A percentile compares a stretch with the other conserved stretches of the same genome.
Conservation (phyloP, 2,797 vertebrate genomes). For the Aulostomus chinensis region DNA sequence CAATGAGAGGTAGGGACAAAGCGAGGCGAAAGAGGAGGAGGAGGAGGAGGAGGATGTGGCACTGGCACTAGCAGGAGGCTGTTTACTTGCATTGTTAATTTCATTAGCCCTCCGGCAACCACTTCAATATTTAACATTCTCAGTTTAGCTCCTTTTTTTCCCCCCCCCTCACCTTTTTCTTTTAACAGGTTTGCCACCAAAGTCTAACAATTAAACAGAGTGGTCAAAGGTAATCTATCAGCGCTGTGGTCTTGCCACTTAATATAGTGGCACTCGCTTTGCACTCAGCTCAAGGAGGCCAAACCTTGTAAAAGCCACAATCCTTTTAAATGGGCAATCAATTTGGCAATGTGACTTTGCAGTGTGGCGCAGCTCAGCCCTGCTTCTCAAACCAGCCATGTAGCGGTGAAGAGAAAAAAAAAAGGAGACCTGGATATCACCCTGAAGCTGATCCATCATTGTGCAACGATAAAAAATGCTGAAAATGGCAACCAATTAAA, state of each 20-base stretch:
- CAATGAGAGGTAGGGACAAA: constrained; percentile 62
- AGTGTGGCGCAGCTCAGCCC: constrained; percentile 32
- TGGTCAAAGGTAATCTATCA: constrained; percentile 74
- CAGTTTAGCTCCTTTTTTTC: constrained; percentile 59
- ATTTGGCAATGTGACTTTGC: constrained; percentile 76
- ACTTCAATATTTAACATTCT: constrained; percentile 83
- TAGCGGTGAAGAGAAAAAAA: constrained; percentile 15
- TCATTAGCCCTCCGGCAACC: constrained; percentile 79
- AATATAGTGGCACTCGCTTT: constrained; percentile 69
- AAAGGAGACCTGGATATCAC: constrained; percentile 8
- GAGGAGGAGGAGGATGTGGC: constrained; percentile 50
- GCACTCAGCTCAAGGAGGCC: constrained; percentile 63
- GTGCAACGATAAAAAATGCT: constrained; percentile 2
- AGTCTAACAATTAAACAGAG: constrained; percentile 74
- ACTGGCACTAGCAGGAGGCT: constrained; percentile 57
- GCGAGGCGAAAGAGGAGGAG: constrained; percentile 29
- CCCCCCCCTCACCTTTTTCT: too few relatives aligned
- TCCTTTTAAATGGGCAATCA: constrained; percentile 75
- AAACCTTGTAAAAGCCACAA: constrained; percentile 70
- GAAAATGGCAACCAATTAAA: constrained; percentile 32
- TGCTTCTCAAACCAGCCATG: constrained; percentile 36
- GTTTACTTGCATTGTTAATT: constrained; percentile 85
- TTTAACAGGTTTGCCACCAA: constrained; percentile 66
- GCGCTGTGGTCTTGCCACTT: constrained; percentile 64
- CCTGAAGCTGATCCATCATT: constrained; percentile 7